Percentiles rank a stretch among this genome's conserved stretches.
Evolutionary conservation across 2,888 invertebrate genomes (phyloP).

Genomic region (Eristalinus sepulchralis): DNA sequence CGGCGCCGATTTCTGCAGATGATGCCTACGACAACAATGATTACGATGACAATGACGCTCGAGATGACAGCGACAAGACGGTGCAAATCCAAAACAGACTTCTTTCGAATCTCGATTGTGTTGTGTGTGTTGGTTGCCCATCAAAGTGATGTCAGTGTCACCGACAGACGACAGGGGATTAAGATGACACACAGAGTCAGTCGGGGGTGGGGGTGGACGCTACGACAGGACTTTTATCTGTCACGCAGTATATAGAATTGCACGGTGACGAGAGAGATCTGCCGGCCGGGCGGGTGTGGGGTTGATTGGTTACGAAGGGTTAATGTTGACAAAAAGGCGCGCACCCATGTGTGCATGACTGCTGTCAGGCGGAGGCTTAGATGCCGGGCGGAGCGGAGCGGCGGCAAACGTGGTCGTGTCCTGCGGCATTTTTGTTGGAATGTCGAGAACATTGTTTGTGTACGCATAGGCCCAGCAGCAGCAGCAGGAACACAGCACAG

Average conservation of each 20-base stretch:
- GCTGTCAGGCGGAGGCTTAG: conserved; percentile 19
- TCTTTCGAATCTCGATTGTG: conserved; percentile 56
- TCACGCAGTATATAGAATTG: conserved; percentile 66
- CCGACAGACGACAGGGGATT: conserved; percentile 80
- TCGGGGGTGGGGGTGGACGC: not conserved
- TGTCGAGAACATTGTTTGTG: conserved; percentile 76
- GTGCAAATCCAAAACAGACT: conserved; percentile 41
- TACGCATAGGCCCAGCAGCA: conserved; percentile 75
- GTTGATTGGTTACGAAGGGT: conserved; percentile 45
- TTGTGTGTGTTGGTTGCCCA: conserved; percentile 73
- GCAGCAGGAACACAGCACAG: conserved; percentile 70
- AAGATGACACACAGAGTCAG: conserved; percentile 55
- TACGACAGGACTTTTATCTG: conserved; percentile 75
- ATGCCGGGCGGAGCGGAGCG: conserved; percentile 2
- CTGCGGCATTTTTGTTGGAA: conserved; percentile 77
- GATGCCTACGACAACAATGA: conserved; percentile 29
- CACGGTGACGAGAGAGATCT: conserved; percentile 7
- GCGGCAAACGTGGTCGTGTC: conserved; percentile 57
- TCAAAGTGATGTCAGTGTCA: conserved; percentile 81
- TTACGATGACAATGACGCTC: conserved; percentile 27
- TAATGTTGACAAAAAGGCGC: conserved; percentile 36
- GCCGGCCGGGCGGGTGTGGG: not conserved
- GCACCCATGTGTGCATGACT: conserved; percentile 16
- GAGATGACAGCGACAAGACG: conserved; percentile 33
- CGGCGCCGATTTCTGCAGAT: not conserved